Evolutionary conservation across 2,113 vertebrate genomes (phyloP), one percentile per base, ranked within the genome.

Genomic region (Percopsis transmontana): DNA sequence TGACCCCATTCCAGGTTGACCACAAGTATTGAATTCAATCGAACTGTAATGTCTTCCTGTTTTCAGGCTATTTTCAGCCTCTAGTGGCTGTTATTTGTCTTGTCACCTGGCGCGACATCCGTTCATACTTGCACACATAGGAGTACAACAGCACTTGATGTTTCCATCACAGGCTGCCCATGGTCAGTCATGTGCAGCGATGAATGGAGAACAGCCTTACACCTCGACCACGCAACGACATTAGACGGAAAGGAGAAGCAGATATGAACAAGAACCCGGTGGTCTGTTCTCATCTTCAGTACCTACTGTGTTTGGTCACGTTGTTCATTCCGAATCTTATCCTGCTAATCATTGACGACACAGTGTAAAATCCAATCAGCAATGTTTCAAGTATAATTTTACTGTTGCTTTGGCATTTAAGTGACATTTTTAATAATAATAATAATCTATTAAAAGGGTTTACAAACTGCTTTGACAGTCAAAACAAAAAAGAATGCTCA

Each of bases 141-240:
- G 48, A 21, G 7, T 14, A 16, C 42, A 45, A 13, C 42, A 3
- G 10, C 12, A 45, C 51, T 10, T 15, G 2, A 6, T 21, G 87
- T 90, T 92, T 92, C 91, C 89, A 89, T 88, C 77, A 83, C 87
- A 84, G 76, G 86, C 60, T 58, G 70, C 80, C 85, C 90, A 88
- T 91, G 88, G 57, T 58, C 81, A 80, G 82, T 88, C 91, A 91
- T 91, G 90, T 90, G 90, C 84, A 77, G 78, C 74, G 56, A 68
- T 69, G 82, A 77, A 62, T 1, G 70, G 62, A 87, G 74, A 85
- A 75, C 62, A 79, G 39, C 66, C 62, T 15, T 39, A 64, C 79
- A 71, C 75, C 70, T 56, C 70, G 72, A 33, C 40, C 42, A 44
- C 58, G 10, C 42, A 15, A 56, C 24, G 10, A 47, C 76, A 58